phyloP scores from a whole-genome alignment of 2,888 invertebrate species.

The Spodoptera littoralis region DNA sequence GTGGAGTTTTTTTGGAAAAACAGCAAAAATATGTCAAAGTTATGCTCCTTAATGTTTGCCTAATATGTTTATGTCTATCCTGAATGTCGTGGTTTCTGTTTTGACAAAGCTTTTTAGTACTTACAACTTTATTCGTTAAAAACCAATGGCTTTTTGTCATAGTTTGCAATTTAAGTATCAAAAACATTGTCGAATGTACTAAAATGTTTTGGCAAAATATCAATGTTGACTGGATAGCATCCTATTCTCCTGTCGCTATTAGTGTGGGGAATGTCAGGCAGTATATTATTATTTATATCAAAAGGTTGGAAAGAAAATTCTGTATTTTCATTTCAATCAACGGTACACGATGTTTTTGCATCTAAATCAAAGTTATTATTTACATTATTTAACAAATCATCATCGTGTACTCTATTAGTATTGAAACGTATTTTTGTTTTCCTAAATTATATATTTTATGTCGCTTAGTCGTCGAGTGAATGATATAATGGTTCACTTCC shows the following conservation, averaged over 20 bases:
- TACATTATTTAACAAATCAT: slow-evolving; percentile 1
- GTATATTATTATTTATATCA: slow-evolving; percentile 66
- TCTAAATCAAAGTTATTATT: background rate
- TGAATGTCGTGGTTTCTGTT: slow-evolving; percentile 78
- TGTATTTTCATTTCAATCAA: slow-evolving; percentile 61
- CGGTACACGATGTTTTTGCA: slow-evolving; percentile 58
- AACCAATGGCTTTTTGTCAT: background rate
- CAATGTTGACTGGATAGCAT: slow-evolving; percentile 83
- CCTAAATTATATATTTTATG: slow-evolving; percentile 70
- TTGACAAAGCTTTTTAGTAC: slow-evolving; percentile 71
- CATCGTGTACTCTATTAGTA: slow-evolving; percentile 43
- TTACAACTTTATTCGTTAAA: background rate
- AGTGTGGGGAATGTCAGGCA: slow-evolving; percentile 80
- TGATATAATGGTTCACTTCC: slow-evolving; percentile 66
- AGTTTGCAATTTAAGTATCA: slow-evolving; percentile 42
- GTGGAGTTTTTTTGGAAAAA: slow-evolving; percentile 4
- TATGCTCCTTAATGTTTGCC: slow-evolving; percentile 65
- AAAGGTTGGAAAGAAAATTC: slow-evolving; percentile 61
- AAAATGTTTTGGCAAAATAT: slow-evolving; percentile 70
- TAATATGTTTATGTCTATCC: slow-evolving; percentile 68
- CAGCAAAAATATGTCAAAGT: slow-evolving; percentile 23
- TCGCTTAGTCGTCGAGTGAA: slow-evolving; percentile 80
- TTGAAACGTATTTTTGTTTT: slow-evolving; percentile 62
- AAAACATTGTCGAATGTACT: slow-evolving; percentile 61
- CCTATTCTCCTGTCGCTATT: slow-evolving; percentile 86